Conservation (phyloP, 2,797 vertebrate species). For the Semotilus atromaculatus region DNA sequence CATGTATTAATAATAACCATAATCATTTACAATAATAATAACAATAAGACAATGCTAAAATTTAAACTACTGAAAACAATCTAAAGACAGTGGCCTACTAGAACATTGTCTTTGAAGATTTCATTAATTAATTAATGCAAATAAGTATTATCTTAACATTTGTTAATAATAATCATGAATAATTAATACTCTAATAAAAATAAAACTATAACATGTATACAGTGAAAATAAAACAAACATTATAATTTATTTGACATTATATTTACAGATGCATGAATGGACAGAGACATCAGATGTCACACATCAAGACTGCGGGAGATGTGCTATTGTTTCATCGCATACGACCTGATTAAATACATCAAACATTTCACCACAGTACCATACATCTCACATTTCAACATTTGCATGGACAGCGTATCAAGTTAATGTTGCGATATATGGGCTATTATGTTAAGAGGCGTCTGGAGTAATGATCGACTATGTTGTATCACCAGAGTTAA, state of each 20-base stretch:
- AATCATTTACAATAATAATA: background rate
- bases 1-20: background rate
- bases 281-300: background rate
- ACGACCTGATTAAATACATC: background rate
- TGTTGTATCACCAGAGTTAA: slow-evolving; percentile 19
- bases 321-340: background rate
- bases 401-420: slow-evolving; percentile 6
- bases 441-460: background rate
- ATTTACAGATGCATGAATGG: background rate
- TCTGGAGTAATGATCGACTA: slow-evolving; percentile 19
- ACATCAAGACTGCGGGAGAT: background rate
- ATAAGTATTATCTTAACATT: background rate
- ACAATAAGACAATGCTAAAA: background rate
- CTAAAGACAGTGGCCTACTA: background rate
- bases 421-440: slow-evolving; percentile 16
- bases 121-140: background rate
- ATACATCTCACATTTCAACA: background rate
- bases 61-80: background rate
- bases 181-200: background rate
- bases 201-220: background rate
- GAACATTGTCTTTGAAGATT: background rate
- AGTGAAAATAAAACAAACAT: background rate
- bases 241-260: background rate
- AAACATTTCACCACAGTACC: background rate
- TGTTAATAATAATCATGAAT: background rate